Base-by-base conservation (phyloP, 2,797 vertebrate species). In the Pseudomugil tenellus region DNA sequence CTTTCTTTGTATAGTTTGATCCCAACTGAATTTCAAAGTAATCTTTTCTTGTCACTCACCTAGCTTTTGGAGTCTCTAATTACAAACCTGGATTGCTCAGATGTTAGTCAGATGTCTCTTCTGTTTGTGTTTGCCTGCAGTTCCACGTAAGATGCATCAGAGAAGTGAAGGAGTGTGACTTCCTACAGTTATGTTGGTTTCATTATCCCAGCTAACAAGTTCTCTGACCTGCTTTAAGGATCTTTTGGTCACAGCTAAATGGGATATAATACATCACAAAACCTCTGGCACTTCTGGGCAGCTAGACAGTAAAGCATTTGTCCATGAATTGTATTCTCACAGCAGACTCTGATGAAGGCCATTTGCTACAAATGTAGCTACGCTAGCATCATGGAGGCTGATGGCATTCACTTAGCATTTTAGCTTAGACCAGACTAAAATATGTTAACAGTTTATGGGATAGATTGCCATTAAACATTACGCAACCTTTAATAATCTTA, bases 1-100 rank as follows among this genome's bases (percentile, higher is more conserved):
- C 70, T 76, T 75, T 41, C 54, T 80, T 79, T 84, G 76, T 70
- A 77, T 73, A 81, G 67, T 84, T 66, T 72, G 54, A 75, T 87
- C 78, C 72, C 81, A 63, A 6, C 26, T 78, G 80, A 37, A 75
- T 87, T 70, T 70, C 57, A 55, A 51, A 68, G 65, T 57, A 48
- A 66, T 76, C 23, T 62, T 59, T 58, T 59, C 14, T 48, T 72
- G 66, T 70, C 55, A 59, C 67, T 66, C 16, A 35, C 43, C 60
- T 64, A 17, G 26, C 58, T 61, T 69, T 46, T 16, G 39, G 43
- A 25, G 23, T 23, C 57, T 67, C 1, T 53, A 55, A 57, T 56
- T 2, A 62, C 72, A 46, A 35, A 26, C 7, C 6, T 11, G 43
- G 11, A 3, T 43, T 52, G 54, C 31, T 82, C 67, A 23, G 60